These are phyloP conservation scores for Rhinatrema bivittatum DNA, from an alignment of 2,797 vertebrate genomes.

Conservation along the genomic window DNA sequence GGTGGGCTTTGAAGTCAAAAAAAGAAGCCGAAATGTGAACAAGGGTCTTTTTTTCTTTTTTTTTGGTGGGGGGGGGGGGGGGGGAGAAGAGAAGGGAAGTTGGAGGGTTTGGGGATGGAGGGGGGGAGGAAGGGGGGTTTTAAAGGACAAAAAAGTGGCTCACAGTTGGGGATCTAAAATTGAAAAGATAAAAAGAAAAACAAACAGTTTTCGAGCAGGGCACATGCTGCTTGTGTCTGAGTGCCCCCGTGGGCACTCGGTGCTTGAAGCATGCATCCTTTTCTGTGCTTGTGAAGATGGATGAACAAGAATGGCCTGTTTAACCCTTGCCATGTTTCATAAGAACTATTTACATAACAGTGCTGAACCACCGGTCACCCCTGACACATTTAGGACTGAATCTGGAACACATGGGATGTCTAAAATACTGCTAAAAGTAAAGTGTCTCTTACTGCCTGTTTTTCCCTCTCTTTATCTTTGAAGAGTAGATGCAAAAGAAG, in stretches of 20 bases:
- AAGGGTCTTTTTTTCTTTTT: slow-evolving; percentile 10
- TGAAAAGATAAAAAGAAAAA: slow-evolving; percentile 83
- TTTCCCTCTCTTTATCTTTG: no score
- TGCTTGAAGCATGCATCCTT: slow-evolving; percentile 71
- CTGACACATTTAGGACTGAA: slow-evolving; percentile 50
- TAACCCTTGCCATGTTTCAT: slow-evolving; percentile 83
- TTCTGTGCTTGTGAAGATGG: slow-evolving; percentile 83
- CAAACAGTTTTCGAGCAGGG: slow-evolving; percentile 78
- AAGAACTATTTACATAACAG: slow-evolving; percentile 97
- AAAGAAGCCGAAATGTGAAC: slow-evolving; percentile 70
- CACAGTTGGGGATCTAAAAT: slow-evolving; percentile 64
- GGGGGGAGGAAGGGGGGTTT: slow-evolving; percentile 37
- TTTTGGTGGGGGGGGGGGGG: background rate
- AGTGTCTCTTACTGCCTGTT: no score
- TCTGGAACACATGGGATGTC: no score
- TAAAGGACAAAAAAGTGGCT: slow-evolving; percentile 73
- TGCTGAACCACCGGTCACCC: slow-evolving; percentile 71
- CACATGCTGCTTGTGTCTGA: slow-evolving; percentile 82
- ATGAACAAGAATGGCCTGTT: slow-evolving; percentile 83
- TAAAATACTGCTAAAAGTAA: no score
- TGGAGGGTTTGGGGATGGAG: slow-evolving; percentile 9
- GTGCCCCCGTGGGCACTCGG: slow-evolving; percentile 56
- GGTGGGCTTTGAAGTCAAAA: slow-evolving; percentile 90
- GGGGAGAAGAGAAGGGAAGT: background rate
- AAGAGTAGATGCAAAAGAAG: no score